Percentiles rank a stretch among this genome's conserved stretches.
These are phyloP conservation scores for Octodon degus DNA, from an alignment of 2,113 vertebrate species.

Conservation along the genomic window DNA sequence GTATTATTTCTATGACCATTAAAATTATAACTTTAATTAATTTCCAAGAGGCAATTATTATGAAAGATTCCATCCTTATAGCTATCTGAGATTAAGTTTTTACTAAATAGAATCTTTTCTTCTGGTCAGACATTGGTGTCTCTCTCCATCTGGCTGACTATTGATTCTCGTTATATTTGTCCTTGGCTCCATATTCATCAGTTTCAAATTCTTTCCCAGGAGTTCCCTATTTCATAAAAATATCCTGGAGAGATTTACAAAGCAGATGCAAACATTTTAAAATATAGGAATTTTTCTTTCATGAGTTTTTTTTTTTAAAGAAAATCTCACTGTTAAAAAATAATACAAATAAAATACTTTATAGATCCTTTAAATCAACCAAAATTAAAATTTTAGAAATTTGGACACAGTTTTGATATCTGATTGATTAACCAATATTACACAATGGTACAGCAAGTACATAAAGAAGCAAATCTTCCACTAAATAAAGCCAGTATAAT, in stretches of 20 bases:
- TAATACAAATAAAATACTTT: neutral
- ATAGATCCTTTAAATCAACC: neutral
- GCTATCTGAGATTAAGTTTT: neutral
- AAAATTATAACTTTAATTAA: constrained; percentile 20
- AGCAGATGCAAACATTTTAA: neutral
- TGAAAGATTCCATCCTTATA: neutral
- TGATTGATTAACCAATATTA: neutral
- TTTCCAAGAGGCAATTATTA: neutral
- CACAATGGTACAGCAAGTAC: neutral
- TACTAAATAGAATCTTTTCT: neutral
- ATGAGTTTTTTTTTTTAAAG: neutral
- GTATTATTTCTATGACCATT: neutral
- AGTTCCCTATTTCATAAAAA: constrained; percentile 19
- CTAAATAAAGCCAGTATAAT: neutral
- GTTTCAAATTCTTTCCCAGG: neutral
- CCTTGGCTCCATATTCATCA: neutral
- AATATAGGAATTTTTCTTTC: neutral
- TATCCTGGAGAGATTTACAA: neutral
- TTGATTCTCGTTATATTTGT: neutral
- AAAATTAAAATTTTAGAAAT: neutral
- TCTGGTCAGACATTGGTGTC: neutral
- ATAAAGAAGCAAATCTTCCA: neutral
- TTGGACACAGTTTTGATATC: neutral
- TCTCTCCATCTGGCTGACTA: neutral
- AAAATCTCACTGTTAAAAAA: neutral